Conservation (phyloP, 2,797 vertebrate genomes). For the Valencia hispanica region DNA sequence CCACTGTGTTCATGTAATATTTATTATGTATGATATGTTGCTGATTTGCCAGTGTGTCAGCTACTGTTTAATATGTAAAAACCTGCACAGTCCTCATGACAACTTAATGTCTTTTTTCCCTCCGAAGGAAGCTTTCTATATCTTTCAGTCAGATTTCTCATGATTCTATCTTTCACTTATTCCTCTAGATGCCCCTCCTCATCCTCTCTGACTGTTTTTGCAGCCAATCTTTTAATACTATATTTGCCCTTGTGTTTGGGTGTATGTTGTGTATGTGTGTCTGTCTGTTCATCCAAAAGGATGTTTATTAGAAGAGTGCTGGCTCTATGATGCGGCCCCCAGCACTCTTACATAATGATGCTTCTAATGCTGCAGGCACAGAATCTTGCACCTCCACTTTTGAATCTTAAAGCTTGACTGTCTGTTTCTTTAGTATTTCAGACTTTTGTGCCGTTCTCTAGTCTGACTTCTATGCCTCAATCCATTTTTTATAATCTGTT, state of each 20-base stretch:
- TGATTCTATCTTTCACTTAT: slow-evolving; percentile 11
- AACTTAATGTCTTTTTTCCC: background rate
- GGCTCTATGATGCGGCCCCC: slow-evolving; percentile 36
- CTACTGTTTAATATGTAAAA: background rate
- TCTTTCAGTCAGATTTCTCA: background rate
- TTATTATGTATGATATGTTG: background rate
- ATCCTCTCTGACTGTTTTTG: slow-evolving; percentile 35
- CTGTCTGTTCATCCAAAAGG: slow-evolving; percentile 33
- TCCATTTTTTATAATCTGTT: background rate
- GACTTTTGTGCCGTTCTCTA: background rate
- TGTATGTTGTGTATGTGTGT: slow-evolving; percentile 12
- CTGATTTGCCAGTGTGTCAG: background rate
- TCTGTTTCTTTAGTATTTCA: slow-evolving; percentile 1
- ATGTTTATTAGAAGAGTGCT: slow-evolving; percentile 35
- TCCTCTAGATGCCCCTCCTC: slow-evolving; percentile 20
- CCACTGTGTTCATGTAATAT: background rate
- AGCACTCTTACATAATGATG: slow-evolving; percentile 60
- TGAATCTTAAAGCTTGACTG: slow-evolving; percentile 36
- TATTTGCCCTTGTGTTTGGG: slow-evolving; percentile 16
- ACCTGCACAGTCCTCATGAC: background rate
- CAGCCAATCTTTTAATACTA: slow-evolving; percentile 30
- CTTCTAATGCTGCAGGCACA: slow-evolving; percentile 61
- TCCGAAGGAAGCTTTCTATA: background rate
- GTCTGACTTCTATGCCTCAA: background rate
- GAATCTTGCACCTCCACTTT: slow-evolving; percentile 52